phyloP scores from a whole-genome alignment of 2,888 invertebrate species.

The Clitarchus hookeri region DNA sequence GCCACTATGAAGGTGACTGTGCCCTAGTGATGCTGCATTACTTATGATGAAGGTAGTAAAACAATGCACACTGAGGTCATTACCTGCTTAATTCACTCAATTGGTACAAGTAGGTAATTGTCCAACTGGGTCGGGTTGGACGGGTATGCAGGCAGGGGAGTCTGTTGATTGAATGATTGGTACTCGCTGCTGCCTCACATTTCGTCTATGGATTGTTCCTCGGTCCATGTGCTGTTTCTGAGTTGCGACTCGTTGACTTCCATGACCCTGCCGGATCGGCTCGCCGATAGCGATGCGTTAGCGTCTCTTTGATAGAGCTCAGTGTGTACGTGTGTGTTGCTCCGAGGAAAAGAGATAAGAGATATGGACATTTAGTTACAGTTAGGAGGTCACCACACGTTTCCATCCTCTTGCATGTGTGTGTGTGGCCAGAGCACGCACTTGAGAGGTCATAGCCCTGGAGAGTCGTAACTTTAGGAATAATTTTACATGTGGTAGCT shows the following conservation, averaged over 20 bases:
- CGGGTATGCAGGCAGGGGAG: constrained; percentile 17
- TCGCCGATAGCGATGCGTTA: neutral
- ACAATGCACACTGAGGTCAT: neutral
- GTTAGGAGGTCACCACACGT: neutral
- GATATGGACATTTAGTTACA: neutral
- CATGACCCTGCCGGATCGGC: neutral
- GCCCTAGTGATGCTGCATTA: neutral
- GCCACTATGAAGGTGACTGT: neutral
- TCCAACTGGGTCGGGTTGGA: constrained; percentile 3
- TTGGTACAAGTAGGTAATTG: constrained; percentile 25
- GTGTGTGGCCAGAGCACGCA: neutral
- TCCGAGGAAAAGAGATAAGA: neutral
- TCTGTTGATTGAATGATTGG: constrained; percentile 19
- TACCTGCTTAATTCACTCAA: constrained; percentile 23
- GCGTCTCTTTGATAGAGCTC: neutral
- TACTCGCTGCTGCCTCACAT: constrained; percentile 2
- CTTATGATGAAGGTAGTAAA: constrained; percentile 15
- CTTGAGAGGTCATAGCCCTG: neutral
- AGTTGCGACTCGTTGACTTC: constrained; percentile 3
- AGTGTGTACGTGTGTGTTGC: neutral
- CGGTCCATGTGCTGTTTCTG: neutral
- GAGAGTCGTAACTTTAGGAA: neutral
- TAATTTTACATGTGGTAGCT: neutral
- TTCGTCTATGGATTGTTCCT: constrained; percentile 9
- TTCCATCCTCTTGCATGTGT: neutral